Evolutionary conservation across 1,140 invertebrate genomes (phyloP), one percentile per base, ranked within the genome.

Genomic region (Zaprionus davidi): DNA sequence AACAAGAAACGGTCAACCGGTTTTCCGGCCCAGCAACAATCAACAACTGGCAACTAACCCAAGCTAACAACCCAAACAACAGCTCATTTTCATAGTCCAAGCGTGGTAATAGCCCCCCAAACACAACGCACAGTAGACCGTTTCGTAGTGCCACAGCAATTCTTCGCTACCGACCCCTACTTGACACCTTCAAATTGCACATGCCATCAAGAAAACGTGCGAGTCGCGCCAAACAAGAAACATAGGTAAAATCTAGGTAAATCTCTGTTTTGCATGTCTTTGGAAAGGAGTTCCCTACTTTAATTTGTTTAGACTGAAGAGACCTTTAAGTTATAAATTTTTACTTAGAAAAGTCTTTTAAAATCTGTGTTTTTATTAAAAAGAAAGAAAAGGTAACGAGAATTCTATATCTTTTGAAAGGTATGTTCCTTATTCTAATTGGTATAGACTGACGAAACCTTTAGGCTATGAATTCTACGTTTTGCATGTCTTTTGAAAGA

Each of bases 1-100:
- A 58, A 58, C n/a, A 41, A 44, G 24, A 17, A 31, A 57, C 36
- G 44, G 38, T 73, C 55, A 87, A 88, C 85, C 78, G 78, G 78
- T 88, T 90, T 78, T 72, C 71, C 71, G 68, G 66, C 59, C 59
- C 56, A 56, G 17, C 67, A 36, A 60, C 31, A 66, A 20, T 26
- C 7, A 63, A 15, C 9, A 17, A 55, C 13, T n/a, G 38, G 56
- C 59, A 53, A 63, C 69, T 66, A 49, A 56, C 17, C 49, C 31
- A 57, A 53, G 56, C 59, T 60, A 63, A 74, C 71, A 49, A 56
- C 24, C 49, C 31, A 62, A 74, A 55, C 62, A 57, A 51, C 17
- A 51, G 53, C 70, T 66, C 70, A 66, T 71, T 71, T 71, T 71
- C 62, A 71, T 71, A 66, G 70, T 66, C 17, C 68, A 51, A 62